phyloP scores from a whole-genome alignment of 37 sponge, comb jelly and placozoan species.

The Halisarca cf. caerulea region DNA sequence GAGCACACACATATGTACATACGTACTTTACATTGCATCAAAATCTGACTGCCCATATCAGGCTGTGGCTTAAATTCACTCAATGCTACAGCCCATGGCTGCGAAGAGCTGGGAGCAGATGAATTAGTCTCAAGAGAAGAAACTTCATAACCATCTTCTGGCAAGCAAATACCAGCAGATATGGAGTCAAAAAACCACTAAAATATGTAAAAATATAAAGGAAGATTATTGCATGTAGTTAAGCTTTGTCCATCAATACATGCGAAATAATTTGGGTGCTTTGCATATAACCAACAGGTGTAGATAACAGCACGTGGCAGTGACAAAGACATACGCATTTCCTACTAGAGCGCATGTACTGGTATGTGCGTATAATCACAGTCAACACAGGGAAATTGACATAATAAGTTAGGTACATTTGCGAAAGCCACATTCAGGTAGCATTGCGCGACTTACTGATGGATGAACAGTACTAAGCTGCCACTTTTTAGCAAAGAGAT shows the following conservation, averaged over 20 bases:
- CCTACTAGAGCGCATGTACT: too few relatives aligned
- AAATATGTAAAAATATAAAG: not conserved
- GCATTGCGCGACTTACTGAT: too few relatives aligned
- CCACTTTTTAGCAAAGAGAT: conserved; percentile 80
- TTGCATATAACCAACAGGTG: too few relatives aligned
- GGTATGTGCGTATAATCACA: too few relatives aligned
- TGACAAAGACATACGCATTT: too few relatives aligned
- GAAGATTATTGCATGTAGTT: too few relatives aligned
- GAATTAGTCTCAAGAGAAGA: not conserved
- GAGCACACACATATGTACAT: not conserved
- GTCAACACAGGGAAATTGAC: too few relatives aligned
- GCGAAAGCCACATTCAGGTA: too few relatives aligned
- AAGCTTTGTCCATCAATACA: too few relatives aligned
- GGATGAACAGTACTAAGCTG: conserved; percentile 14
- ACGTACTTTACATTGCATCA: conserved; percentile 66
- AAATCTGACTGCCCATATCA: not conserved
- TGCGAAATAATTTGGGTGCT: too few relatives aligned
- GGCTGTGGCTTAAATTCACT: conserved; percentile 34
- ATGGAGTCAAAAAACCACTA: conserved; percentile 78
- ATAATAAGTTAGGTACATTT: too few relatives aligned
- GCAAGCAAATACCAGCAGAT: conserved; percentile 52
- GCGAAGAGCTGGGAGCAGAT: not conserved
- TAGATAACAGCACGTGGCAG: too few relatives aligned
- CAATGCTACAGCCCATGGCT: conserved; percentile 36
- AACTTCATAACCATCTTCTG: conserved; percentile 62